Evolutionary conservation across 1,140 invertebrate species (phyloP).

Genomic region (Bombus superbus): DNA sequence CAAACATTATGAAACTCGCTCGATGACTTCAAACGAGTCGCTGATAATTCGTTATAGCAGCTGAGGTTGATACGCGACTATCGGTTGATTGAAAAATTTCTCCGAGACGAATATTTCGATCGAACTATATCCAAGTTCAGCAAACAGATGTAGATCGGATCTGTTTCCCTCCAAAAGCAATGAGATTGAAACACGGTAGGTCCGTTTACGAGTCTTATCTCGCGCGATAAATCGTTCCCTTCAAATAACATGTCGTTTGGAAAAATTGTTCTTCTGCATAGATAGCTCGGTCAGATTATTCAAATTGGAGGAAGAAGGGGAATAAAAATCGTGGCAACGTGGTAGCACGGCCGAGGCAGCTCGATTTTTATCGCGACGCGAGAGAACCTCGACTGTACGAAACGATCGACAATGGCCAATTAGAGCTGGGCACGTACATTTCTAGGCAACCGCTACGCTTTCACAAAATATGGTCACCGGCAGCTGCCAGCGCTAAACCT

Average conservation of each 20-base stretch:
- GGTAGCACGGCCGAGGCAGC: not conserved
- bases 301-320: not conserved
- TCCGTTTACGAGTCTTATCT: not conserved
- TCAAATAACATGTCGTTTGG: not conserved
- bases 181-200: not conserved
- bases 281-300: not conserved
- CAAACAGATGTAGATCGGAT: not conserved
- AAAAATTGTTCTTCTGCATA: not conserved
- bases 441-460: slow-evolving; percentile 58
- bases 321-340: not conserved
- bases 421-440: slow-evolving; percentile 48
- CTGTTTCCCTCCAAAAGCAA: not conserved
- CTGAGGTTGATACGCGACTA: not conserved
- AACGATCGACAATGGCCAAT: slow-evolving; percentile 56
- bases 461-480: slow-evolving; percentile 61
- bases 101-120: no score
- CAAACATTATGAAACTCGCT: no score
- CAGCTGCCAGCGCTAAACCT: slow-evolving; percentile 51
- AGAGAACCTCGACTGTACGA: slow-evolving; percentile 5
- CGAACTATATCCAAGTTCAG: not conserved
- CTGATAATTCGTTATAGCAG: not conserved
- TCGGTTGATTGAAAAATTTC: not conserved
- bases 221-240: not conserved
- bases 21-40: not conserved
- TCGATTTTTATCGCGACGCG: slow-evolving; percentile 18